Evolutionary conservation across 1,140 invertebrate species (phyloP).

Genomic region (Eurosta solidaginis): DNA sequence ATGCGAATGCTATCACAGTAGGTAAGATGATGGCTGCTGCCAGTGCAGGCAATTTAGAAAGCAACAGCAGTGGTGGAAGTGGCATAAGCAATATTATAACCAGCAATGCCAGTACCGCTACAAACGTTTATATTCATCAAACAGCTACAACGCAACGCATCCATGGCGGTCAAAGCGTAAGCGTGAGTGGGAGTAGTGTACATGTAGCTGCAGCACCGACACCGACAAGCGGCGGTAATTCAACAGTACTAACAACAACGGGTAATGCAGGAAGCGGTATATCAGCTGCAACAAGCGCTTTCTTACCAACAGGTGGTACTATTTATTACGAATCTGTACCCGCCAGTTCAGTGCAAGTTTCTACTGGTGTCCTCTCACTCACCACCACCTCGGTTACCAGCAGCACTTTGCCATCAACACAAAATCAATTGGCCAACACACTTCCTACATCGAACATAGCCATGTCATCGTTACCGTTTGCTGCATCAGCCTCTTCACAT

Average conservation of each 20-base stretch:
- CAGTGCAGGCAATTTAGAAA: slow-evolving; percentile 14
- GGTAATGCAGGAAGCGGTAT: slow-evolving; percentile 28
- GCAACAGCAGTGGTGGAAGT: neutral
- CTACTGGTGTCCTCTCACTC: slow-evolving; percentile 53
- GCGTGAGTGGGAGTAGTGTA: slow-evolving; percentile 25
- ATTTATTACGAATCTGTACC: slow-evolving; percentile 58
- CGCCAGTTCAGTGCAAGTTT: slow-evolving; percentile 43
- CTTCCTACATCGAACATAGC: slow-evolving; percentile 41
- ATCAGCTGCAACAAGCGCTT: slow-evolving; percentile 31
- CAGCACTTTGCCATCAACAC: slow-evolving; percentile 47
- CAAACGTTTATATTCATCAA: slow-evolving; percentile 45
- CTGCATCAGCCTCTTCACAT: slow-evolving; percentile 40
- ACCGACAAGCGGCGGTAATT: neutral
- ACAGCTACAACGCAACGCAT: slow-evolving; percentile 24
- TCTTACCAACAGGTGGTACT: slow-evolving; percentile 41
- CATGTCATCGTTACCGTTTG: slow-evolving; percentile 52
- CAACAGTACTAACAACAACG: slow-evolving; percentile 41
- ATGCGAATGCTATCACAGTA: slow-evolving; percentile 48
- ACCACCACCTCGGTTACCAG: slow-evolving; percentile 53
- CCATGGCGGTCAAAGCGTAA: slow-evolving; percentile 33
- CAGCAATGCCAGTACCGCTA: slow-evolving; percentile 13
- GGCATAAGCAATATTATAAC: neutral
- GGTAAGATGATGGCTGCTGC: slow-evolving; percentile 56
- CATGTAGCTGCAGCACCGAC: neutral
- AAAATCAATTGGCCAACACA: slow-evolving; percentile 43